Evolutionary conservation across 2,888 invertebrate genomes (phyloP), one percentile per base, ranked within the genome.

Genomic region (Rhingia rostrata): DNA sequence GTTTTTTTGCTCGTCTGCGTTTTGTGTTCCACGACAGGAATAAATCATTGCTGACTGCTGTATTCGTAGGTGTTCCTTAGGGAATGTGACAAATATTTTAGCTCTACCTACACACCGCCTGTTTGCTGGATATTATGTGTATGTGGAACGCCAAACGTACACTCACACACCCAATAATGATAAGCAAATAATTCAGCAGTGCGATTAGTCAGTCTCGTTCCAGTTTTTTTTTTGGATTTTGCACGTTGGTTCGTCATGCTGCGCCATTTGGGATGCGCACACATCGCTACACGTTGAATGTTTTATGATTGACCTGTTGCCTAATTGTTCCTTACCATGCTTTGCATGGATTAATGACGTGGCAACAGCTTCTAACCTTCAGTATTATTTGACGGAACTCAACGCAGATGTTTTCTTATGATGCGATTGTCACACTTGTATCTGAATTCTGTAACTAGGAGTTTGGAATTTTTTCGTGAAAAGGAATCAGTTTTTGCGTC

Each of bases 271-370:
- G 45, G 56, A 35, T 83, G 83, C 63, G 83, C 83, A 63, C 49
- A 53, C 14, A 67, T 51, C 37, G 43, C 10, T 30, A 47, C 61
- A 72, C 37, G 72, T 72, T 73, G 67, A 54, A 37, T 49, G 51
- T 56, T 69, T 58, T 67, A 54, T 73, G 61, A 39, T 43, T 67
- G 67, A 77, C 77, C 77, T 77, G 77, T 77, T 77, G 77, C 77
- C 67, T 67, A 32, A 43, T n/a, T 51, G 49, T 66, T 63, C 54
- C 53, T n/a, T 22, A 22, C 22, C 37, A 14, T 37, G 47, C 32
- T 43, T 12, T n/a, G 6, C 6, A n/a, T n/a, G 0, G 39, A 64
- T 32, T 64, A 12, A 64, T 41, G 14, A 49, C 41, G 37, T 67
- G 54, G 45, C 67, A 67, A 35, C 54, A 66, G 22, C 35, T 54